Percentiles rank a stretch among this genome's conserved stretches.
Conservation (phyloP, 2,888 invertebrate genomes). For the Trichacis sp. region DNA sequence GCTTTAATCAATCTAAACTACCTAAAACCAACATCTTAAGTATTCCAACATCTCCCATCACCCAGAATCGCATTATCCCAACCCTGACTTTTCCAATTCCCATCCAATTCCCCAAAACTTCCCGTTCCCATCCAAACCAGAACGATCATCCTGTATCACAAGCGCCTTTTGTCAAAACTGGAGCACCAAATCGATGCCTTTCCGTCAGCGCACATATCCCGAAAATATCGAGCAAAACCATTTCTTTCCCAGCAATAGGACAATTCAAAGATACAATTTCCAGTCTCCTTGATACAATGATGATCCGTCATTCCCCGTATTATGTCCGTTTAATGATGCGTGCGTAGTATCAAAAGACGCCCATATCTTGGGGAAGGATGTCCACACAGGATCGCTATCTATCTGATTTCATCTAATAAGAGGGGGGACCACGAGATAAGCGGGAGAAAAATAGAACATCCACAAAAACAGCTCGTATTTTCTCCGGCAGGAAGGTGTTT, state of each 20-base stretch:
- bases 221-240: slow-evolving; percentile 11
- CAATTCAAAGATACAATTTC: slow-evolving; percentile 22
- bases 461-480: too few relatives aligned
- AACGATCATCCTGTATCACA: too few relatives aligned
- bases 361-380: too few relatives aligned
- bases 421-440: too few relatives aligned
- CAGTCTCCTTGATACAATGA: slow-evolving; percentile 16
- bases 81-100: too few relatives aligned
- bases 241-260: slow-evolving; percentile 12
- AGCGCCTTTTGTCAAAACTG: background rate
- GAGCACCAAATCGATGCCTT: background rate
- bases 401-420: slow-evolving; percentile 36
- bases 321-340: slow-evolving; percentile 33
- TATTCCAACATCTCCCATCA: too few relatives aligned
- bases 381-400: slow-evolving; percentile 17
- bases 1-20: too few relatives aligned
- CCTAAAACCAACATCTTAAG: too few relatives aligned
- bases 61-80: too few relatives aligned
- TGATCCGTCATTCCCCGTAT: slow-evolving; percentile 16
- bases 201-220: slow-evolving; percentile 7
- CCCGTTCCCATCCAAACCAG: background rate
- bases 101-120: too few relatives aligned
- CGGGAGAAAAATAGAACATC: too few relatives aligned
- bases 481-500: too few relatives aligned
- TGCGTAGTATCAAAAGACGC: slow-evolving; percentile 20